phyloP scores from a whole-genome alignment of 2,888 invertebrate genomes.

The Dynastes maya region DNA sequence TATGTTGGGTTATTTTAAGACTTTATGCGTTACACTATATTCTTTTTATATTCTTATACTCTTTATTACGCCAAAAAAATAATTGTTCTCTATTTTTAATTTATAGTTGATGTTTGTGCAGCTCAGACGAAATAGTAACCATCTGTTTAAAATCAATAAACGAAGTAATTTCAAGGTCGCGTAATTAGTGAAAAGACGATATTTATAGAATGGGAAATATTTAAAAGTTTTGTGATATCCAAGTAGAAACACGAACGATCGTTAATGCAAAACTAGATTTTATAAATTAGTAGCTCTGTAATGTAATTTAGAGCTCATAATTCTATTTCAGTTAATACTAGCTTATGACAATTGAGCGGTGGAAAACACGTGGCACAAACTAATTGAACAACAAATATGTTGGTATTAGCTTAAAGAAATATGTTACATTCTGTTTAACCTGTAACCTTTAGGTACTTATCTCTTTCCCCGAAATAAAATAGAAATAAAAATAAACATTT shows the following conservation, averaged over 20 bases:
- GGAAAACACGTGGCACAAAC: no score
- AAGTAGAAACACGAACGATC: not conserved
- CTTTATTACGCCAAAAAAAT: constrained; percentile 4
- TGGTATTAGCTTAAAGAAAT: no score
- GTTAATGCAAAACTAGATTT: not conserved
- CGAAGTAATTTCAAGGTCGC: constrained; percentile 38
- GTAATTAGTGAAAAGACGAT: constrained; percentile 37
- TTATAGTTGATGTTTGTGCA: not conserved
- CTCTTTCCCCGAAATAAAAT: no score
- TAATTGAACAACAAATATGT: no score
- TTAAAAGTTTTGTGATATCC: not conserved
- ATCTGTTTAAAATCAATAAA: constrained; percentile 46
- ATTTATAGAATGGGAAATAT: constrained; percentile 38
- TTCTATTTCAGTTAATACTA: no score
- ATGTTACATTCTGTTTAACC: no score
- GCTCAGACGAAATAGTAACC: constrained; percentile 28
- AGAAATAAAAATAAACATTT: no score
- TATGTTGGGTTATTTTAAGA: constrained; percentile 40
- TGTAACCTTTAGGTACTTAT: no score
- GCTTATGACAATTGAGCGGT: no score
- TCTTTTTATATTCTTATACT: constrained; percentile 30
- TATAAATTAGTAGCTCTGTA: not conserved
- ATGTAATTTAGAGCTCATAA: not conserved
- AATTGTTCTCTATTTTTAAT: constrained; percentile 33
- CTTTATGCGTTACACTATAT: constrained; percentile 6